Evolutionary conservation across 2,888 invertebrate species (phyloP).

Genomic region (Clepsis dumicolana): DNA sequence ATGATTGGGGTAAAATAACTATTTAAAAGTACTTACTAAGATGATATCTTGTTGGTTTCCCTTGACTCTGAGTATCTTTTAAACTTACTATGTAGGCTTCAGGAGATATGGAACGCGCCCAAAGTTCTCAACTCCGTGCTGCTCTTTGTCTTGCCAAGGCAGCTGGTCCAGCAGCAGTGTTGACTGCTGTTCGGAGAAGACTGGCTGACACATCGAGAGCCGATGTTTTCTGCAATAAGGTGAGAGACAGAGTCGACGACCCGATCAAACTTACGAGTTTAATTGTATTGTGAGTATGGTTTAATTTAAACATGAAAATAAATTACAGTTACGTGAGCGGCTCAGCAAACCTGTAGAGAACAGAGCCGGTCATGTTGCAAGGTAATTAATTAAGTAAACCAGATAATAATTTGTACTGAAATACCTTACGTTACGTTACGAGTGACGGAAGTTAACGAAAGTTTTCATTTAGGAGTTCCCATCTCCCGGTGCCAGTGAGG

Average conservation of each 20-base stretch:
- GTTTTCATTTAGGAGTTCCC: slow-evolving; percentile 63
- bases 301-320: neutral
- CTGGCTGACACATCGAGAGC: slow-evolving; percentile 85
- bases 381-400: slow-evolving; percentile 55
- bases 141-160: slow-evolving; percentile 90
- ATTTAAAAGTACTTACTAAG: neutral
- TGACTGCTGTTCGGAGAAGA: slow-evolving; percentile 87
- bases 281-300: neutral
- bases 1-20: slow-evolving; percentile 67
- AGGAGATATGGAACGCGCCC: slow-evolving; percentile 67
- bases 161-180: slow-evolving; percentile 90
- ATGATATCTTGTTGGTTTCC: neutral
- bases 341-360: slow-evolving; percentile 76
- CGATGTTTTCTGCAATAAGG: slow-evolving; percentile 82
- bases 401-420: no score
- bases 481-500: slow-evolving; percentile 74
- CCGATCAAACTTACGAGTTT: neutral
- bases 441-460: neutral
- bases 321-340: slow-evolving; percentile 72
- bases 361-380: slow-evolving; percentile 62
- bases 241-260: slow-evolving; percentile 43
- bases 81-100: slow-evolving; percentile 59
- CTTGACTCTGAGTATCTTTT: slow-evolving; percentile 14
- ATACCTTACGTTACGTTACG: neutral
- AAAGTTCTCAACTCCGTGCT: slow-evolving; percentile 72